Conservation (phyloP, 2,888 invertebrate species). For the Leptura quadrifasciata region DNA sequence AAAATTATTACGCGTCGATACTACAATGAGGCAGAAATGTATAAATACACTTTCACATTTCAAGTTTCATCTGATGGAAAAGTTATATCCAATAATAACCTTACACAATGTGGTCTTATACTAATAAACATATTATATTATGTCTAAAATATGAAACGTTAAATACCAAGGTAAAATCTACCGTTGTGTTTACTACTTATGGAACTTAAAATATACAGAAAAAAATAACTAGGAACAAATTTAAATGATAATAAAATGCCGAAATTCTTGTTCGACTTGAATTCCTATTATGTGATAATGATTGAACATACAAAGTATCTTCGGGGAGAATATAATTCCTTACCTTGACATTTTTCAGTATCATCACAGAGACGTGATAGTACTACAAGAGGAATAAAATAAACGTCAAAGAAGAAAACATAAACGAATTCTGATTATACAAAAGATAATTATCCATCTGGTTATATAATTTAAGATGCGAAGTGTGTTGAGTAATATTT, state of each 20-base stretch:
- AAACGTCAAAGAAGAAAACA: conserved; percentile 10
- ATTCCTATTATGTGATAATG: conserved; percentile 24
- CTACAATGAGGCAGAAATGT: not conserved
- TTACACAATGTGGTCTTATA: conserved; percentile 2
- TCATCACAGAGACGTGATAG: conserved; percentile 12
- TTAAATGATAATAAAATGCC: conserved; percentile 5
- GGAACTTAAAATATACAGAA: not conserved
- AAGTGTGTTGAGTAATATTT: not conserved
- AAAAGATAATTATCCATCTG: not conserved
- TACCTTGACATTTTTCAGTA: conserved; percentile 46
- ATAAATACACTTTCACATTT: conserved; percentile 16
- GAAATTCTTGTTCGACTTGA: conserved; percentile 8
- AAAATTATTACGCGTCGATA: not conserved
- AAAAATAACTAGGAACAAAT: not conserved
- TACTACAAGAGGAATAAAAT: conserved; percentile 2
- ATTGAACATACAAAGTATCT: conserved; percentile 10
- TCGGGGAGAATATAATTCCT: conserved; percentile 23
- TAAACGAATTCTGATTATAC: not conserved
- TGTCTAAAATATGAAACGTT: not conserved
- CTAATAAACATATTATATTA: not conserved
- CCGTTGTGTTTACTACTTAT: conserved; percentile 1
- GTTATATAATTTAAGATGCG: too few species aligned
- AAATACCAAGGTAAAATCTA: conserved; percentile 24
- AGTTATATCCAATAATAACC: not conserved
- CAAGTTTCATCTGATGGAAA: not conserved